phyloP scores from a whole-genome alignment of 2,888 invertebrate species.

The Encarsia formosa region DNA sequence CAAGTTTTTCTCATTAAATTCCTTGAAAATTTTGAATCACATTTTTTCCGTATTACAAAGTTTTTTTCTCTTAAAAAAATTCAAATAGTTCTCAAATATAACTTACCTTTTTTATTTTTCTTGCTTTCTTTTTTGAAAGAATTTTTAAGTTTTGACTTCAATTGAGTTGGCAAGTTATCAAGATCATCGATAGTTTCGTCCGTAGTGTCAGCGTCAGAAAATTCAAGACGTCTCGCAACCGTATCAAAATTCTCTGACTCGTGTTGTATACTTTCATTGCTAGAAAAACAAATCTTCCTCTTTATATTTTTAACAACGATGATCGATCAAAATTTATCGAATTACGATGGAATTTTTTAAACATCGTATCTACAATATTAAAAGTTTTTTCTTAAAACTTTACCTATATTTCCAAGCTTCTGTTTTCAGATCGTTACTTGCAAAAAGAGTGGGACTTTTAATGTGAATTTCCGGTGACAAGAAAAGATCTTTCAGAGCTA shows the following conservation, averaged over 20 bases:
- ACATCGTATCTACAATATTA: too few species aligned
- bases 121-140: constrained; percentile 2
- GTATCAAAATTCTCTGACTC: constrained; percentile 26
- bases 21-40: too few species aligned
- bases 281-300: constrained; percentile 11
- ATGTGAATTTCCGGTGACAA: constrained; percentile 33
- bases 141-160: constrained; percentile 12
- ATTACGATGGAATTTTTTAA: too few species aligned
- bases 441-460: constrained; percentile 23
- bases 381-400: neutral
- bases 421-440: constrained; percentile 23
- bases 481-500: constrained; percentile 43
- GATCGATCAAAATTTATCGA: too few species aligned
- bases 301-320: neutral
- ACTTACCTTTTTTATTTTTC: constrained; percentile 6
- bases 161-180: constrained; percentile 19
- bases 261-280: constrained; percentile 17
- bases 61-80: too few species aligned
- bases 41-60: too few species aligned
- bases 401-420: constrained; percentile 26
- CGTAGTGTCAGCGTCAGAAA: constrained; percentile 28
- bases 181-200: constrained; percentile 23
- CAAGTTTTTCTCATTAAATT: too few species aligned
- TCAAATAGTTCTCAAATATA: too few species aligned
- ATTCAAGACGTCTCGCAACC: constrained; percentile 35